Percentiles rank a stretch among this genome's conserved stretches.
Evolutionary conservation across 2,113 vertebrate genomes (phyloP).

Genomic region (Drymodes brunneopygia): DNA sequence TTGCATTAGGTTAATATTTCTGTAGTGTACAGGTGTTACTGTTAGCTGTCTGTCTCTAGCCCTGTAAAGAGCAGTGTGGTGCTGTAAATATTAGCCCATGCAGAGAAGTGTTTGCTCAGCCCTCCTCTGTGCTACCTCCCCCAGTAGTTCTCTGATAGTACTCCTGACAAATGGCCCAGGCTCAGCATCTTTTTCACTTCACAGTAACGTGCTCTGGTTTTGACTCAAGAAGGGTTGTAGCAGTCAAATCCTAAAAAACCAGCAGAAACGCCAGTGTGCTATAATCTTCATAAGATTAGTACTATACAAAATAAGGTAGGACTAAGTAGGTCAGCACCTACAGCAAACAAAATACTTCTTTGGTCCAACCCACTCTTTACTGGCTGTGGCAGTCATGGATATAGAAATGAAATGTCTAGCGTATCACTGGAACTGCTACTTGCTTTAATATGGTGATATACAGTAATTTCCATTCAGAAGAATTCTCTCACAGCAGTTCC

Average conservation of each 20-base stretch:
- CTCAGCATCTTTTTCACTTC: not conserved
- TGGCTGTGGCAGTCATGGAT: not conserved
- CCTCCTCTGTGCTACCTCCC: not conserved
- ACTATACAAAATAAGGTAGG: not conserved
- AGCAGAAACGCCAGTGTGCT: not conserved
- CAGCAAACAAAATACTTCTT: not conserved
- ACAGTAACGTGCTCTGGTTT: not conserved
- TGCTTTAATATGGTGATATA: not conserved
- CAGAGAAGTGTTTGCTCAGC: conserved; percentile 25
- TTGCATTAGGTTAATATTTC: conserved; percentile 60
- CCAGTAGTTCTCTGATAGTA: not conserved
- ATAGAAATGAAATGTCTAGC: not conserved
- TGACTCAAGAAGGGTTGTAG: not conserved
- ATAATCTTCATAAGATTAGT: not conserved
- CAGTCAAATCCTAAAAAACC: not conserved
- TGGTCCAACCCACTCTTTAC: not conserved
- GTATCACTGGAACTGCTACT: not conserved
- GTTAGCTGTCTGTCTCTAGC: not conserved
- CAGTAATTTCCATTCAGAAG: not conserved
- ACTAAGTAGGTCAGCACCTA: not conserved
- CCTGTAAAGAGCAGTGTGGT: not conserved
- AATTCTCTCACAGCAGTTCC: not conserved
- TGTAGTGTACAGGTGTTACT: conserved; percentile 40
- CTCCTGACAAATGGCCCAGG: not conserved
- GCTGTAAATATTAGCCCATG: conserved; percentile 41